These are phyloP conservation scores for Takifugu rubripes DNA, from an alignment of 2,797 vertebrate species.

Conservation along the genomic window DNA sequence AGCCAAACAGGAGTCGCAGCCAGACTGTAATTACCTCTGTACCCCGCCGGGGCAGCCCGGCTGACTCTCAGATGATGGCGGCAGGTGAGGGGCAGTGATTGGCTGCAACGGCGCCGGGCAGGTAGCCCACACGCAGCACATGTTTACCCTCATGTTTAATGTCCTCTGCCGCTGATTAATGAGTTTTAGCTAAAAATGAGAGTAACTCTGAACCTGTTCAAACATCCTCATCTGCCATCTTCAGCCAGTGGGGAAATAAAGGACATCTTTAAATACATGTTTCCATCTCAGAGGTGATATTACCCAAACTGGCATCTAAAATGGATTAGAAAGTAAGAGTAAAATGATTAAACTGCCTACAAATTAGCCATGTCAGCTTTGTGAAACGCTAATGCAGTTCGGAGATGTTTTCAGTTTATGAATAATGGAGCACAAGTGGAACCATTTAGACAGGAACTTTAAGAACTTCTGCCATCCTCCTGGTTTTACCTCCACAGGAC, in stretches of 20 bases:
- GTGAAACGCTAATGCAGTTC: slow-evolving; percentile 12
- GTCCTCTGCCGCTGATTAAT: slow-evolving; percentile 12
- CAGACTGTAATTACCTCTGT: slow-evolving; percentile 73
- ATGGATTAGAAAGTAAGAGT: not conserved
- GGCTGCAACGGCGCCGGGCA: slow-evolving; percentile 52
- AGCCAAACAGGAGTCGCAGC: slow-evolving; percentile 62
- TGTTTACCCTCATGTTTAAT: slow-evolving; percentile 7
- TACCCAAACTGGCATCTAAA: slow-evolving; percentile 19
- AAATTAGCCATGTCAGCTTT: slow-evolving; percentile 18
- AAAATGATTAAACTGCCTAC: slow-evolving; percentile 24
- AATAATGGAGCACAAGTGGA: slow-evolving; percentile 21
- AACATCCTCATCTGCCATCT: too few relatives aligned
- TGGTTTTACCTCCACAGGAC: slow-evolving; percentile 12
- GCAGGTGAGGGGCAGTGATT: slow-evolving; percentile 71
- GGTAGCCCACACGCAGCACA: slow-evolving; percentile 49
- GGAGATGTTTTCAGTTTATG: slow-evolving; percentile 22
- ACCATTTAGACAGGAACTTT: slow-evolving; percentile 24
- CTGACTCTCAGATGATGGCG: slow-evolving; percentile 69
- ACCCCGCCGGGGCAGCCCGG: slow-evolving; percentile 64
- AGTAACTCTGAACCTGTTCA: too few relatives aligned
- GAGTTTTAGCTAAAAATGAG: slow-evolving; percentile 1
- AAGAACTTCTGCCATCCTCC: slow-evolving; percentile 2
- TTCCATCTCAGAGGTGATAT: too few relatives aligned
- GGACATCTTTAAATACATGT: too few relatives aligned
- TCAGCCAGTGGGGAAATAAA: too few relatives aligned